Evolutionary conservation across 1,140 invertebrate genomes (phyloP).

Genomic region (Lordiphosa clarofinis): DNA sequence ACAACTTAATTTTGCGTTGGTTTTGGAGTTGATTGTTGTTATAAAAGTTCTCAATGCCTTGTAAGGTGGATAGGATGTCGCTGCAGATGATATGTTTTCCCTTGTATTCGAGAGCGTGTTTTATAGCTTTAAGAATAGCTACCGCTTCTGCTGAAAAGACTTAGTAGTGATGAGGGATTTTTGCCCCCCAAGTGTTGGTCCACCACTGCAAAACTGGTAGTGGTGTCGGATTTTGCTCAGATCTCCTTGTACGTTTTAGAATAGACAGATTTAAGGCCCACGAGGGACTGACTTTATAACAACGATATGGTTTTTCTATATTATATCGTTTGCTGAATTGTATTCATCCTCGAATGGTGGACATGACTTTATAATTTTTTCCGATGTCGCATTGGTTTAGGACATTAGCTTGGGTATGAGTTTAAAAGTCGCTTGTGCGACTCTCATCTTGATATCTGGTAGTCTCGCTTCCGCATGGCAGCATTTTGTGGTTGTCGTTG

Average conservation of each 20-base stretch:
- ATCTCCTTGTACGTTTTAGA: no score
- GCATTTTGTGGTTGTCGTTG: no score
- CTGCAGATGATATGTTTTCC: no score
- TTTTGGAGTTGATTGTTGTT: slow-evolving; percentile 5
- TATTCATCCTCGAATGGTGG: slow-evolving; percentile 5
- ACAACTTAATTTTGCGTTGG: no score
- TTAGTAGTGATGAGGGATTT: slow-evolving; percentile 6
- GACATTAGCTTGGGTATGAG: no score
- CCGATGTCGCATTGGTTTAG: no score
- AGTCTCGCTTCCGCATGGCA: background rate
- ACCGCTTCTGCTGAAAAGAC: slow-evolving; percentile 9
- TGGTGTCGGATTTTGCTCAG: no score
- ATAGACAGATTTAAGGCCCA: no score
- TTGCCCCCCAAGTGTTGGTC: slow-evolving; percentile 5
- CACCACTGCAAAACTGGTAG: slow-evolving; percentile 6
- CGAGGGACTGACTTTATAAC: no score
- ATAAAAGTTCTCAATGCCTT: slow-evolving; percentile 7
- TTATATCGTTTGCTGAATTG: background rate
- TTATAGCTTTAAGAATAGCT: slow-evolving; percentile 9
- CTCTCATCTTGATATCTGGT: no score
- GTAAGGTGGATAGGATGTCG: no score
- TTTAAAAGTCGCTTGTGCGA: no score
- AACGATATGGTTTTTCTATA: background rate
- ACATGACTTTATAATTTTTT: slow-evolving; percentile 4
- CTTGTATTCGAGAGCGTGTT: background rate